A percentile compares a stretch with the other conserved stretches of the same genome.
Evolutionary conservation across 2,113 vertebrate genomes (phyloP).

Genomic region (Dissostichus mawsoni): DNA sequence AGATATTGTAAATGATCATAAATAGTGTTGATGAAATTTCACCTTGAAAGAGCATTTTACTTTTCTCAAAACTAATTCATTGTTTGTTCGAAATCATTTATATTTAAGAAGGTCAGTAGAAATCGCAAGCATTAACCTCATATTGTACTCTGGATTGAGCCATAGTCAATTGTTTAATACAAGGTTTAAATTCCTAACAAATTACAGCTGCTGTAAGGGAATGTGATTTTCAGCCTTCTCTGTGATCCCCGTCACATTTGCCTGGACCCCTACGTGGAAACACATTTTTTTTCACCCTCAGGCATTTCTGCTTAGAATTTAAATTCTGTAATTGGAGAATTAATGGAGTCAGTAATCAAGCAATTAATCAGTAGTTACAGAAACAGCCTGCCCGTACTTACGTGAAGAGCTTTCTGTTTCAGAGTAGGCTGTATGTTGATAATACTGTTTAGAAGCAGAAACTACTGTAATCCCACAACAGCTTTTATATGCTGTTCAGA

Average conservation of each 20-base stretch:
- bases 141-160: not conserved
- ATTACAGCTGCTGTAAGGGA: constrained; percentile 43
- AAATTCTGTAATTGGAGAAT: constrained; percentile 79
- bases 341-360: constrained; percentile 76
- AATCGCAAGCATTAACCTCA: constrained; percentile 3
- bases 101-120: not conserved
- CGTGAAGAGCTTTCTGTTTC: constrained; percentile 51
- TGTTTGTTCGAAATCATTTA: not conserved
- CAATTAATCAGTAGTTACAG: constrained; percentile 80
- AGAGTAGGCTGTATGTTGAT: constrained; percentile 42
- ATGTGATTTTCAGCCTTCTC: constrained; percentile 49
- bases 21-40: constrained; percentile 18
- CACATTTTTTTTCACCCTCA: constrained; percentile 45
- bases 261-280: constrained; percentile 46
- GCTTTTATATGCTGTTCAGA: not conserved
- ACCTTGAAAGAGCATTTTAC: not conserved
- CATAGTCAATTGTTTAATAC: constrained; percentile 15
- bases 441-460: constrained; percentile 16
- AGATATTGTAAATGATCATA: constrained; percentile 26
- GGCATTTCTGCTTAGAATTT: constrained; percentile 57
- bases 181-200: constrained; percentile 50
- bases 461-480: constrained; percentile 32
- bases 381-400: constrained; percentile 62
- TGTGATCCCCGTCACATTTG: constrained; percentile 65
- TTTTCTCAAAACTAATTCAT: not conserved